These are phyloP conservation scores for Pristis pectinata DNA, from an alignment of 2,797 vertebrate genomes.

Conservation along the genomic window DNA sequence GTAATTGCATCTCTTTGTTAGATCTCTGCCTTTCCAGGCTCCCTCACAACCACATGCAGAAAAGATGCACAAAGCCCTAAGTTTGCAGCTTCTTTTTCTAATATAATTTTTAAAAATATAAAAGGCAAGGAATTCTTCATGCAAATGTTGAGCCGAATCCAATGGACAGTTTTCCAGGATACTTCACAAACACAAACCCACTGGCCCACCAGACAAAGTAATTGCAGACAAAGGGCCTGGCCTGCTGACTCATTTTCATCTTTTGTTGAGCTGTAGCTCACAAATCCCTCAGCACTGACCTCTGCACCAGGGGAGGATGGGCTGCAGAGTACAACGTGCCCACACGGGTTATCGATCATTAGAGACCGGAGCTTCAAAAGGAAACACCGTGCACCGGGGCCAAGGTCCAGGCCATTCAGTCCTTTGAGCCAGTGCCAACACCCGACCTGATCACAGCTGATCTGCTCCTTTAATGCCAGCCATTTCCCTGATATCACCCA, in stretches of 20 bases:
- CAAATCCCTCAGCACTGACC: background rate
- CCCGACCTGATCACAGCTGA: background rate
- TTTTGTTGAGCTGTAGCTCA: background rate
- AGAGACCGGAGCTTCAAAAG: too few species aligned
- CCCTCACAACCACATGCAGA: background rate
- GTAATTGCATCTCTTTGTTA: conserved; percentile 76
- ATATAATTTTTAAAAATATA: background rate
- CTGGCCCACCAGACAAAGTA: background rate
- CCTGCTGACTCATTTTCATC: background rate
- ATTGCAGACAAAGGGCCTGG: background rate
- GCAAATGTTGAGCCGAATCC: background rate
- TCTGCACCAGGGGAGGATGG: background rate
- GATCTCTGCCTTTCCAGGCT: conserved; percentile 47
- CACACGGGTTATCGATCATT: too few species aligned
- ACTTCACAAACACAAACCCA: background rate
- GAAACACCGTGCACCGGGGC: too few species aligned
- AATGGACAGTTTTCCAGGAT: background rate
- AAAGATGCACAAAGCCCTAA: too few species aligned
- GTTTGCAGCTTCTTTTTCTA: background rate
- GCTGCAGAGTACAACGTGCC: too few species aligned
- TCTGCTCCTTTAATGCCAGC: background rate
- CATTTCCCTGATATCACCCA: background rate
- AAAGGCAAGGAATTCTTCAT: background rate
- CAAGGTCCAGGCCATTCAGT: background rate
- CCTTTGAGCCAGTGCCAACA: background rate